phyloP scores from a whole-genome alignment of 2,113 vertebrate species.

The Anguilla japonica region DNA sequence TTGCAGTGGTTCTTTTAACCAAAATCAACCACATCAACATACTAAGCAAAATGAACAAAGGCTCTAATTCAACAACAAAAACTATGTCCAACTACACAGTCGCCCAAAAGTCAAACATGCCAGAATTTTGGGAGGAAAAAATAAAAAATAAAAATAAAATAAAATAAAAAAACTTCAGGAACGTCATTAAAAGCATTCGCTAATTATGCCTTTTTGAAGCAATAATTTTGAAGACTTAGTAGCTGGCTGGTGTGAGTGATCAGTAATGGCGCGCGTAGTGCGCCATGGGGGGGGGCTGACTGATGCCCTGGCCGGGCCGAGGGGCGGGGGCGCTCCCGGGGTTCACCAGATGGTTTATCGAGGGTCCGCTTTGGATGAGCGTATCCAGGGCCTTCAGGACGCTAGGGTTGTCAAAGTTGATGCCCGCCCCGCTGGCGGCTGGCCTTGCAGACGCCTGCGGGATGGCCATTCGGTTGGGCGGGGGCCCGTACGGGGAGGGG shows the following conservation, averaged over 20 bases:
- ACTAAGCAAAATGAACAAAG: neutral
- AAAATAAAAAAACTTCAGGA: neutral
- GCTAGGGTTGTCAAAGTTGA: slow-evolving; percentile 97
- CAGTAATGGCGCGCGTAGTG: slow-evolving; percentile 91
- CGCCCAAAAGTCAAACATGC: neutral
- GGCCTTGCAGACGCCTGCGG: slow-evolving; percentile 69
- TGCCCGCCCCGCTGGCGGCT: slow-evolving; percentile 72
- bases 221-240: neutral
- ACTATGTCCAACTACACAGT: neutral
- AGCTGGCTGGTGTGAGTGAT: slow-evolving; percentile 36
- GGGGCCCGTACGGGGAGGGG: slow-evolving; percentile 67
- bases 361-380: slow-evolving; percentile 92
- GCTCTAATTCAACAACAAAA: neutral
- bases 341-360: slow-evolving; percentile 87
- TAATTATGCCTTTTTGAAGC: slow-evolving; percentile 32
- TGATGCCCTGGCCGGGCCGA: slow-evolving; percentile 55
- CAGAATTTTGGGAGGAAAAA: slow-evolving; percentile 12
- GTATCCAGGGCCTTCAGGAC: slow-evolving; percentile 98
- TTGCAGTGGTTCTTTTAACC: slow-evolving; percentile 6
- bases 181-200: slow-evolving; percentile 47
- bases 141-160: neutral
- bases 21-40: slow-evolving; percentile 33
- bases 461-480: slow-evolving; percentile 66
- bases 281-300: slow-evolving; percentile 69
- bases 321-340: slow-evolving; percentile 37